phyloP scores from a whole-genome alignment of 2,113 vertebrate genomes.

The Meriones unguiculatus region DNA sequence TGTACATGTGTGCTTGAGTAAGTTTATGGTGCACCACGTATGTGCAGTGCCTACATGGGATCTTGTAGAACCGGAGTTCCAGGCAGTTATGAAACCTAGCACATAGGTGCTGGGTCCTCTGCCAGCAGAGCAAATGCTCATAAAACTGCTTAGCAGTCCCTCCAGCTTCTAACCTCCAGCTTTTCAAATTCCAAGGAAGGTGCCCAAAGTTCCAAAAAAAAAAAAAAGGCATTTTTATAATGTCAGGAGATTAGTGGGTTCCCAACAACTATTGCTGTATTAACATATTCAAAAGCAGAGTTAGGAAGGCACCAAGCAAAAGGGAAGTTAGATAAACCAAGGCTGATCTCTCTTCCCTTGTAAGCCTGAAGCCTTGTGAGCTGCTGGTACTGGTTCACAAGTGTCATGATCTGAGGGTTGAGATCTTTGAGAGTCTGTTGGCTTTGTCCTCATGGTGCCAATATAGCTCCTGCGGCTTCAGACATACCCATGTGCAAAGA shows the following conservation, averaged over 20 bases:
- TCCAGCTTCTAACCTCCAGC: not conserved
- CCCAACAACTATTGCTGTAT: not conserved
- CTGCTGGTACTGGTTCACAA: not conserved
- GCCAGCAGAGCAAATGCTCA: not conserved
- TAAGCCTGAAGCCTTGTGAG: not conserved
- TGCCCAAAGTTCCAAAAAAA: not conserved
- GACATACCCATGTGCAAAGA: not conserved
- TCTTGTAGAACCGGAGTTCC: not conserved
- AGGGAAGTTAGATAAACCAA: not conserved
- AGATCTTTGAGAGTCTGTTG: not conserved
- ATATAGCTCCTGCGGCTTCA: not conserved
- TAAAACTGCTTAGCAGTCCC: not conserved
- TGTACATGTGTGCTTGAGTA: not conserved
- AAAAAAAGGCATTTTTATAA: not conserved
- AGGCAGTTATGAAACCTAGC: no score
- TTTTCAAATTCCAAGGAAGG: constrained; percentile 5
- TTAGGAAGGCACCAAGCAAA: not conserved
- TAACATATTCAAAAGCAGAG: constrained; percentile 23
- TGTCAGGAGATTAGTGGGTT: not conserved
- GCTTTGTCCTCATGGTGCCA: not conserved
- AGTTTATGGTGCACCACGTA: not conserved
- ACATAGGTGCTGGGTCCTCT: not conserved
- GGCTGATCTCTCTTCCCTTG: not conserved
- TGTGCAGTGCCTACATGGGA: not conserved
- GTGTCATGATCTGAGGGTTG: not conserved